Evolutionary conservation across 2,113 vertebrate species (phyloP), one percentile per base, ranked within the genome.

Genomic region (Apistogramma diplotaenia): DNA sequence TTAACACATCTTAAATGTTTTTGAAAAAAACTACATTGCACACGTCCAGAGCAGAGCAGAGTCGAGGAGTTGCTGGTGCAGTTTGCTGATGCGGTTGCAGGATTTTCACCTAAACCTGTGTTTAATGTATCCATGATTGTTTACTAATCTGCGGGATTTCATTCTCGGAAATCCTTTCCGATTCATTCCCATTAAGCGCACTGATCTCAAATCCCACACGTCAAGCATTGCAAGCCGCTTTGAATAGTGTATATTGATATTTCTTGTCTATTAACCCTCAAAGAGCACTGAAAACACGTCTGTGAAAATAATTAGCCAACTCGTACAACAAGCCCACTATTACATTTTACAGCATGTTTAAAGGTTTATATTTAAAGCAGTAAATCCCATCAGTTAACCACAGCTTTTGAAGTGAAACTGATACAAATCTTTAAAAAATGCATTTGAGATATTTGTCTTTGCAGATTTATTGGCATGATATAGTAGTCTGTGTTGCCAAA

Each of bases 81-180:
- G 19, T 84, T 23, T 74, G 59, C 57, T 81, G 57, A 21, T 54
- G 76, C 79, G 65, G 33, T 77, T 73, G 51, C 65, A 35, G 86
- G 54, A 83, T 81, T 87, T 85, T 81, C 84, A 83, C 12, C 59
- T 8, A 11, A 55, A n/a, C 54, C 58, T 33, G 10, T 76, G 75
- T 80, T 81, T 89, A 83, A 87, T 62, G 61, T 80, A 46, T 82
- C 83, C 83, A 58, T 71, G 33, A 76, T 80, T 60, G 27, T 84
- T 79, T 88, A 75, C 81, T 89, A 85, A 90, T 87, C 83, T 53
- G 53, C 25, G 9, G 61, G 72, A 56, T 89, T 91, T 80, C 2
- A 12, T 80, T 60, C 82, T 70, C 62, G 31, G 86, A 86, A 91
- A 86, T 87, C 74, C 15, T 83, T 91, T 87, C 79, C 56, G 55